Base-by-base conservation (phyloP, 2,797 vertebrate species). In the Ctenopoma kingsleyae region DNA sequence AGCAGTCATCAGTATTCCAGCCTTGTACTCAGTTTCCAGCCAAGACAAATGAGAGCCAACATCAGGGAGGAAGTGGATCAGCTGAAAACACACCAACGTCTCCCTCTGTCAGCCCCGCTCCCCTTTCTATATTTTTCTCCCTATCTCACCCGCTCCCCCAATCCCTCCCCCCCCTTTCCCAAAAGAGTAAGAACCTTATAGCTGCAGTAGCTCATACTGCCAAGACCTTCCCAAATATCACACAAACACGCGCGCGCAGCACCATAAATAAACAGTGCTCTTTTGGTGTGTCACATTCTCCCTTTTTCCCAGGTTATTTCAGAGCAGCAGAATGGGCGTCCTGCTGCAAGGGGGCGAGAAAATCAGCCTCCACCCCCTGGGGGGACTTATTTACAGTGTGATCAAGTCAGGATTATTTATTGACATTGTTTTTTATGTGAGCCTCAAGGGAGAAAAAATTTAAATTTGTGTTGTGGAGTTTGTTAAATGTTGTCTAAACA, bases 31-130 rank as follows among this genome's bases (percentile, higher is more conserved):
- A 23, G 75, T 85, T 86, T 84, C 69, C 81, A 87, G 82, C 89
- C 88, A 85, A 91, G 89, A 91, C 89, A 91, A 91, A 91, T 88
- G 89, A 84, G 83, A 81, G 84, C 66, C 89, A 90, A 80, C 86
- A 90, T 89, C 83, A 83, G 72, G 80, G 76, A 85, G 89, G 89
- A 92, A 89, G 86, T 89, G 86, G 86, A 89, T 91, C 87, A 88
- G 87, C 86, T 90, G 84, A 91, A 89, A 89, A 89, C 87, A 87
- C 87, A 82, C 66, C 79, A 78, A 63, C 82, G 80, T 83, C 76
- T 81, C 73, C 78, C 81, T 87, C 81, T 67, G 63, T 88, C 78
- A 66, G 71, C 59, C 8, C 57, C 1, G 17, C 47, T 51, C 66
- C 65, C 65, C 61, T 38, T 32, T 61, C 74, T 77, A 68, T 58